Conservation (phyloP, 2,888 invertebrate genomes). For the Xestia c-nigrum region DNA sequence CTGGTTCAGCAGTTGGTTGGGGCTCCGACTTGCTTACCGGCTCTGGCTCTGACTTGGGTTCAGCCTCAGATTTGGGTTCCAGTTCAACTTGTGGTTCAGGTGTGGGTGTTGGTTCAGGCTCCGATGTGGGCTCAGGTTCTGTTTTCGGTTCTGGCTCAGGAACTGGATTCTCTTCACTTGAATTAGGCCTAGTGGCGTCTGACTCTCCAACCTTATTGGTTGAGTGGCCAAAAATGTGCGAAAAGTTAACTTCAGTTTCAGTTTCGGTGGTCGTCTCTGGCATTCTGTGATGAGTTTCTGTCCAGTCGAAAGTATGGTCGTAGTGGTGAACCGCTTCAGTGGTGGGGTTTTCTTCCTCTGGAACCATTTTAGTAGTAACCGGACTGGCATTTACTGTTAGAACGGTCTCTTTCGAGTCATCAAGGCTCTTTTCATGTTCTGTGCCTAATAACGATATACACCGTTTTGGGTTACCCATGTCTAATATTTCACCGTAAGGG, state of each 20-base stretch:
- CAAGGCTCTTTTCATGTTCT: conserved; percentile 55
- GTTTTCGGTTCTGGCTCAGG: conserved; percentile 51
- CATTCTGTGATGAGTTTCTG: conserved; percentile 74
- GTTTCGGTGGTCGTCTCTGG: conserved; percentile 78
- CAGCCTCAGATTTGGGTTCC: conserved; percentile 54
- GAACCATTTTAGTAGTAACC: conserved; percentile 71
- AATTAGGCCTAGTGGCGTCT: conserved; percentile 57
- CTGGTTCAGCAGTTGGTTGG: conserved; percentile 48
- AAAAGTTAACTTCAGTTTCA: conserved; percentile 77
- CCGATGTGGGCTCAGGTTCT: conserved; percentile 52
- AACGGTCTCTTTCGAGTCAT: conserved; percentile 58
- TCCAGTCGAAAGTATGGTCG: conserved; percentile 79
- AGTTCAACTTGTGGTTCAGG: conserved; percentile 28
- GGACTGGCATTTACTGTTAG: conserved; percentile 72
- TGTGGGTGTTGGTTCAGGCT: conserved; percentile 20
- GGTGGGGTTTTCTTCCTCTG: conserved; percentile 75
- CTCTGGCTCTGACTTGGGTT: conserved; percentile 56
- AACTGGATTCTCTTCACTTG: conserved; percentile 64
- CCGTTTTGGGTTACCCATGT: conserved; percentile 82
- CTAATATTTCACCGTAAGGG: conserved; percentile 87
- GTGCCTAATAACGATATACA: conserved; percentile 82
- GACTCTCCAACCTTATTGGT: conserved; percentile 65
- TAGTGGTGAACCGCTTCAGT: conserved; percentile 67
- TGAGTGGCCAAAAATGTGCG: conserved; percentile 79
- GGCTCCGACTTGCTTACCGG: conserved; percentile 32